Evolutionary conservation across 2,888 invertebrate species (phyloP).

Genomic region (Callimorpha dominula): DNA sequence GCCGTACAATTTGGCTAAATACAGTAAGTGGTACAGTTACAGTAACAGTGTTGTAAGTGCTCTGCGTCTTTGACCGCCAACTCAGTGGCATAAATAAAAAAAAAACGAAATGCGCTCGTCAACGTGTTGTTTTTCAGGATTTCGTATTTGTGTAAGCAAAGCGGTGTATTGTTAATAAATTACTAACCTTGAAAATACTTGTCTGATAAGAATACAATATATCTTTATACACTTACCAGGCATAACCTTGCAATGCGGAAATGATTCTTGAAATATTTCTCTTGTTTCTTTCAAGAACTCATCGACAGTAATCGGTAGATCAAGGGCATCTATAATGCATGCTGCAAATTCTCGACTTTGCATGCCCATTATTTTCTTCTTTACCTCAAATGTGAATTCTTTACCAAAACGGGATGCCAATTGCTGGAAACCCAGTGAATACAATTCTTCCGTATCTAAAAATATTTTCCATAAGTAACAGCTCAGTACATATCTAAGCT

Average conservation of each 20-base stretch:
- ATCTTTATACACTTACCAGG: slow-evolving; percentile 86
- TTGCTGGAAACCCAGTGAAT: slow-evolving; percentile 90
- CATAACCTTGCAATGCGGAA: slow-evolving; percentile 88
- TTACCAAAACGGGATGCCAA: slow-evolving; percentile 90
- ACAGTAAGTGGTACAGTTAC: neutral
- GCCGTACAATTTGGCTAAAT: too few relatives aligned
- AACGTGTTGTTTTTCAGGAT: too few relatives aligned
- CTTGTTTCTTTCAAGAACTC: slow-evolving; percentile 88
- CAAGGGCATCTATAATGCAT: slow-evolving; percentile 86
- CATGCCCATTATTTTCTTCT: slow-evolving; percentile 91
- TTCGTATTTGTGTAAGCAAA: too few relatives aligned
- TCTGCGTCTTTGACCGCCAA: neutral
- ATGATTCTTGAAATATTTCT: slow-evolving; percentile 84
- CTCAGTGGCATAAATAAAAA: neutral
- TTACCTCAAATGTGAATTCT: slow-evolving; percentile 92
- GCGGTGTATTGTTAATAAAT: too few relatives aligned
- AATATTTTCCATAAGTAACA: slow-evolving; percentile 33
- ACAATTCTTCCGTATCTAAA: slow-evolving; percentile 93
- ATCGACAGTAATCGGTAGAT: slow-evolving; percentile 89
- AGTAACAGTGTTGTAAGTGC: too few relatives aligned
- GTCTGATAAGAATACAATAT: neutral
- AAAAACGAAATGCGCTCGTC: neutral
- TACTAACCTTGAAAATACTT: neutral
- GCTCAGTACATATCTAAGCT: neutral
- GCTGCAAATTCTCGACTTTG: slow-evolving; percentile 88